Percentiles rank a stretch among this genome's conserved stretches.
phyloP scores from a whole-genome alignment of 2,113 vertebrate species.

The Cyanocitta stelleri region DNA sequence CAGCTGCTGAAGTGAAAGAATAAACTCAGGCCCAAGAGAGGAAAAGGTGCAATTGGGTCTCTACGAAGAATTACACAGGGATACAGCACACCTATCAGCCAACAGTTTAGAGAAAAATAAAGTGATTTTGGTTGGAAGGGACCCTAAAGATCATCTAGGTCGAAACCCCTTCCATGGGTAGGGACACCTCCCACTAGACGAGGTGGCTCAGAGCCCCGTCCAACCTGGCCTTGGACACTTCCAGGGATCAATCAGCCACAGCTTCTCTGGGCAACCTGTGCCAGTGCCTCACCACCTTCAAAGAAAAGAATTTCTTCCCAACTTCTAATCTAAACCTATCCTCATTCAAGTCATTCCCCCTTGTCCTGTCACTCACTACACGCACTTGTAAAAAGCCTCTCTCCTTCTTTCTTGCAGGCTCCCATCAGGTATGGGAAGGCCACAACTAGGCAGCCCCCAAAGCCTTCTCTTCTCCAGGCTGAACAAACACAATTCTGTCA shows the following conservation, averaged over 20 bases:
- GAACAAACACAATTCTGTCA: background rate
- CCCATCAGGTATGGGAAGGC: background rate
- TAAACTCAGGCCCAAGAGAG: background rate
- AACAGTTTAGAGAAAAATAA: background rate
- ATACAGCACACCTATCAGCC: background rate
- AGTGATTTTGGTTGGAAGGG: background rate
- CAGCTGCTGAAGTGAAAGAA: background rate
- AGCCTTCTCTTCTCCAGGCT: background rate
- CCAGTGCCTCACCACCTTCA: background rate
- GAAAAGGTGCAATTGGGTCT: background rate
- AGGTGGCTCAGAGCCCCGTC: background rate
- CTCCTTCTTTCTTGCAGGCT: background rate
- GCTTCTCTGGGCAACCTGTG: background rate
- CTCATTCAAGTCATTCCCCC: background rate
- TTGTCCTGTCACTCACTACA: background rate
- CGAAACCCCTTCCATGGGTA: fast-evolving
- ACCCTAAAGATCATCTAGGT: background rate
- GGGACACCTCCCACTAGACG: too few relatives aligned
- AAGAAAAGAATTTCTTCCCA: background rate
- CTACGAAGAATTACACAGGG: background rate
- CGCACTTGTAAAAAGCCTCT: background rate
- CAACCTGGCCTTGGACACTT: background rate
- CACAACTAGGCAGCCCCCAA: fast-evolving
- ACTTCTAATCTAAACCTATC: background rate
- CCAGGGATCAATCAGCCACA: background rate